Evolutionary conservation across 2,888 invertebrate genomes (phyloP).

Genomic region (Pyrgus malvae): DNA sequence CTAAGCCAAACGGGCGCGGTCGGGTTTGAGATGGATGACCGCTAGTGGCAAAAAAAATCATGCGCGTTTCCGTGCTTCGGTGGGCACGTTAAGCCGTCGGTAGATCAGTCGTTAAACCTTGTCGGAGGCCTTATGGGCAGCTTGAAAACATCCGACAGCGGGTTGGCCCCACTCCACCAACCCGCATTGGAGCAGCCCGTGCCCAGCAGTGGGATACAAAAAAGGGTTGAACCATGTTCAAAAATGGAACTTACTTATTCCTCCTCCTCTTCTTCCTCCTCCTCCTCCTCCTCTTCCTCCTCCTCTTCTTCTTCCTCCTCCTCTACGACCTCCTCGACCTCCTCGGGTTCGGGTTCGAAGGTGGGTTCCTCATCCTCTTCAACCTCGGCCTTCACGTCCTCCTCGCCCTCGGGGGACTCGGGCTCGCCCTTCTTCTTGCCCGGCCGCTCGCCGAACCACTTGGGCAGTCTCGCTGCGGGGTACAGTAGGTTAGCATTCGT

Average conservation of each 20-base stretch:
- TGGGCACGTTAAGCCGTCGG: too few species aligned
- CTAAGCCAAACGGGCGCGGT: too few species aligned
- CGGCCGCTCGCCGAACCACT: conserved; percentile 97
- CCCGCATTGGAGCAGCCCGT: too few species aligned
- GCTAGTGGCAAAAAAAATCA: too few species aligned
- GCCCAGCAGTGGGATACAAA: too few species aligned
- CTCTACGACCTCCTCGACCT: conserved; percentile 86
- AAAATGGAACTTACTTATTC: conserved; percentile 13
- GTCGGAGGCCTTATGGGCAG: too few species aligned
- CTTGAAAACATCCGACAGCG: too few species aligned
- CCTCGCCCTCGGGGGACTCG: conserved; percentile 95
- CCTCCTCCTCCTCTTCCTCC: conserved; percentile 88
- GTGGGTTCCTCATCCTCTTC: conserved; percentile 87
- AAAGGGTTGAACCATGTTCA: too few species aligned
- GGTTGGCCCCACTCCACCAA: too few species aligned
- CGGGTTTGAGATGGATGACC: too few species aligned
- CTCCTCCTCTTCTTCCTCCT: conserved; percentile 84
- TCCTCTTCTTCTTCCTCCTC: conserved; percentile 88
- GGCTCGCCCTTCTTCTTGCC: conserved; percentile 95
- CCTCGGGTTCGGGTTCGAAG: conserved; percentile 87
- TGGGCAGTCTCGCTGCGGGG: conserved; percentile 91
- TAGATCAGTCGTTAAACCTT: too few species aligned
- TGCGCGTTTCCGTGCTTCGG: too few species aligned
- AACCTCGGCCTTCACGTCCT: conserved; percentile 89
- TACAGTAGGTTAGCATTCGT: not conserved